Evolutionary conservation across 2,888 invertebrate species (phyloP), one percentile per base, ranked within the genome.

Genomic region (Abrostola triplasia): DNA sequence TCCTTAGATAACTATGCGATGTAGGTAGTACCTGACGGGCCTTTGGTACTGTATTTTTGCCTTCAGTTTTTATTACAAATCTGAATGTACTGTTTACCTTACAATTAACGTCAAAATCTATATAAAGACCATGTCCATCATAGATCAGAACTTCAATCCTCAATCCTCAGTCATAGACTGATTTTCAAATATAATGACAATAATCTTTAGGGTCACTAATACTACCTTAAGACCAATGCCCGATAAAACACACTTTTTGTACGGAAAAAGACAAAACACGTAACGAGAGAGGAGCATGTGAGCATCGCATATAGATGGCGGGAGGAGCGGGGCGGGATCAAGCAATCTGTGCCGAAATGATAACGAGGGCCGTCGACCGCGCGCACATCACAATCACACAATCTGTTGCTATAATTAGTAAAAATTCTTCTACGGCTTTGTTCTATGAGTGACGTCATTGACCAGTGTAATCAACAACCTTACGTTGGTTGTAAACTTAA

Each of bases 301-400:
- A 42, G 58, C 36, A 13, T 37, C 52, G 36, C 12, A 75, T 73
- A 81, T 73, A 80, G 77, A 73, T 79, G 77, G 80, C 73, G 69
- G 65, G 73, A 66, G 78, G 53, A 56, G 75, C 78, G 82, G 69
- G 83, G 80, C 81, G 84, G 90, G 90, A 87, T 89, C 90, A 90
- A 88, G 88, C 90, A 91, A 93, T 93, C 90, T 92, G 91, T 92
- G 93, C 93, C 93, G 92, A 93, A 93, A 93, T 90, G 93, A 93
- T 93, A 93, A 93, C 88, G 83, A 80, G 82, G 92, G 86, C 84
- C 92, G 90, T 86, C 90, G 93, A 93, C 92, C 87, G 77, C 82
- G 81, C 73, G 65, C 73, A 73, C 73, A 76, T 77, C 81, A 76
- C 76, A 64, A 62, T 73, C 72, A 73, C 72, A 73, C 67, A 72